Evolutionary conservation across 2,888 invertebrate species (phyloP).

Genomic region (Philopedon plagiatum): DNA sequence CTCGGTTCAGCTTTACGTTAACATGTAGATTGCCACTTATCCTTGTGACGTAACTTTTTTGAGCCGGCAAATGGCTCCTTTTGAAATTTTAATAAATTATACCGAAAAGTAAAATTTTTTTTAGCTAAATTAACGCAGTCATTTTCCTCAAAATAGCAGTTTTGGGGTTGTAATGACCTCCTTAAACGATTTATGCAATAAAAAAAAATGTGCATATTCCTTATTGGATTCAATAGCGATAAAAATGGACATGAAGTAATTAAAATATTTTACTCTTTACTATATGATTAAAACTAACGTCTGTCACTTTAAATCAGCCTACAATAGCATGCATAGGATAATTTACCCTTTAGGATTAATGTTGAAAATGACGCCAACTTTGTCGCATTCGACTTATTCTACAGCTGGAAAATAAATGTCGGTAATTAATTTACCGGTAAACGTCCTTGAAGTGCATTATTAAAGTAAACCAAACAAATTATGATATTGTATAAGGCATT

Average conservation of each 20-base stretch:
- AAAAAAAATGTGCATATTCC: no score
- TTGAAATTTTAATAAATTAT: no score
- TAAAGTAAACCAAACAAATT: background rate
- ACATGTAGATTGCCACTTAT: no score
- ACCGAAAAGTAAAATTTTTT: no score
- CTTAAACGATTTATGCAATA: no score
- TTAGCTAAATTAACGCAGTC: no score
- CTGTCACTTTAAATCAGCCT: background rate
- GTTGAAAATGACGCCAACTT: slow-evolving; percentile 29
- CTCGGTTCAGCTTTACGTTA: no score
- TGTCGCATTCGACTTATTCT: slow-evolving; percentile 19
- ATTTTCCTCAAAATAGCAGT: no score
- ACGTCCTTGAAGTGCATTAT: slow-evolving; percentile 27
- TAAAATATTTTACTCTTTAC: background rate
- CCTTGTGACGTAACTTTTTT: no score
- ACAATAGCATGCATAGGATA: background rate
- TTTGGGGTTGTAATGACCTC: no score
- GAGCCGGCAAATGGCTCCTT: no score
- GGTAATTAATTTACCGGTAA: slow-evolving; percentile 26
- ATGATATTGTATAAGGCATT: background rate
- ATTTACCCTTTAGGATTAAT: slow-evolving; percentile 1
- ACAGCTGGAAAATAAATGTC: slow-evolving; percentile 19
- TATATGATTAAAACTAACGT: background rate
- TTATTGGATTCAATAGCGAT: no score
- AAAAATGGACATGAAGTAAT: background rate